Conservation (phyloP, 2,797 vertebrate genomes). For the Mus caroli region DNA sequence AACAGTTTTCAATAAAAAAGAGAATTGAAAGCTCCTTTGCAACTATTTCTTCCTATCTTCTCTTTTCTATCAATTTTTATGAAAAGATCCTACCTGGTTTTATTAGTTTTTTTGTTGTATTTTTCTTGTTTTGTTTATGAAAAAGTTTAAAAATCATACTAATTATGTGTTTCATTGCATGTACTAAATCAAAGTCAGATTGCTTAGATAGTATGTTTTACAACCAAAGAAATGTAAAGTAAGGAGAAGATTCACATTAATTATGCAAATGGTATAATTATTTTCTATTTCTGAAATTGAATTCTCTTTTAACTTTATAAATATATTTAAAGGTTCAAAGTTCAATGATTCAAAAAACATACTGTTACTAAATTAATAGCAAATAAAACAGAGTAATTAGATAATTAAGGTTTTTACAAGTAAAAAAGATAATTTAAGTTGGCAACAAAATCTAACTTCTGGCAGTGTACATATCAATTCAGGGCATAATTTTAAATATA, state of each 20-base stretch:
- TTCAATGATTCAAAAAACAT: background rate
- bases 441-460: background rate
- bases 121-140: background rate
- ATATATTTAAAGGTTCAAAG: background rate
- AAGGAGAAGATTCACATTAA: background rate
- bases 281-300: constrained; percentile 35
- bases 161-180: background rate
- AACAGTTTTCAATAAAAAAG: background rate
- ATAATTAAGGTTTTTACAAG: background rate
- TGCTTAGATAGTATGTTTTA: background rate
- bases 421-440: background rate
- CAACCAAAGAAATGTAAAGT: background rate
- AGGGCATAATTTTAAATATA: background rate
- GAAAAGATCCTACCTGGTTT: background rate
- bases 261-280: constrained; percentile 11
- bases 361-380: background rate
- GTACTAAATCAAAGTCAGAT: background rate
- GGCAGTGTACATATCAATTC: background rate
- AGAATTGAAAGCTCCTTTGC: background rate
- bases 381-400: background rate
- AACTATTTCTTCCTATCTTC: background rate
- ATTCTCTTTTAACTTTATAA: background rate
- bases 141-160: constrained; percentile 10
- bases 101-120: background rate
- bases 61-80: background rate